A percentile compares a stretch with the other conserved stretches of the same genome.
These are phyloP conservation scores for Porites evermanni DNA, from an alignment of 92 coral and sea anemone genomes.

Conservation along the genomic window DNA sequence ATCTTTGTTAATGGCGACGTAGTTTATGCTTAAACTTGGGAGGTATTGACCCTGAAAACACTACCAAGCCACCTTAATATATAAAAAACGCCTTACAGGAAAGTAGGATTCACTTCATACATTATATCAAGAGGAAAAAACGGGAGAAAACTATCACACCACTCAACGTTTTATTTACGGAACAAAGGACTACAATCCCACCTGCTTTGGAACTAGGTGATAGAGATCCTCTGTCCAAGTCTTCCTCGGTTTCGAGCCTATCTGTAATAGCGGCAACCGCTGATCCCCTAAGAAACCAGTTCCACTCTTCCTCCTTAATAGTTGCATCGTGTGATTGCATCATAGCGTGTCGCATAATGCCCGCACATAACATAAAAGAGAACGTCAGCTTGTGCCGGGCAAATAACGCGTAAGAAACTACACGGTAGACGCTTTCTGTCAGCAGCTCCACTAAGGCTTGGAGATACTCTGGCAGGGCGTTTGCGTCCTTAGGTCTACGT, in stretches of 20 bases:
- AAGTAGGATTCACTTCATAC: too few species aligned
- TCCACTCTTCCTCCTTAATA: conserved; percentile 86
- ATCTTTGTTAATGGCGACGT: too few species aligned
- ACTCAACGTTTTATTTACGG: not conserved
- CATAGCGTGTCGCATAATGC: conserved; percentile 72
- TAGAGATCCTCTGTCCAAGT: conserved; percentile 7
- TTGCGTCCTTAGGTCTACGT: conserved; percentile 64
- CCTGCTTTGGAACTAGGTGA: conserved; percentile 3
- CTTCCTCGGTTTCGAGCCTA: conserved; percentile 73
- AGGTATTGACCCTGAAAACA: too few species aligned
- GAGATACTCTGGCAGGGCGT: conserved; percentile 78
- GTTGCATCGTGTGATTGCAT: conserved; percentile 27
- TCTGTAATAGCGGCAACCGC: conserved; percentile 89
- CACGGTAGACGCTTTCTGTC: conserved; percentile 92
- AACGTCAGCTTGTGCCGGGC: conserved; percentile 91
- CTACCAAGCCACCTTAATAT: too few species aligned
- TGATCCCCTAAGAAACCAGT: conserved; percentile 87
- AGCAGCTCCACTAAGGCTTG: conserved; percentile 80
- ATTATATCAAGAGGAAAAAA: too few species aligned
- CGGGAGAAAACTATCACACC: not conserved
- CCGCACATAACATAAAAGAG: conserved; percentile 90
- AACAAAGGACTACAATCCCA: not conserved
- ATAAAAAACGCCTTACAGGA: too few species aligned
- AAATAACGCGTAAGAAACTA: conserved; percentile 87
- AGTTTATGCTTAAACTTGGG: too few species aligned